A percentile compares a stretch with the other conserved stretches of the same genome.
Evolutionary conservation across 1,140 invertebrate species (phyloP).

Genomic region (Acromyrmex echinatior): DNA sequence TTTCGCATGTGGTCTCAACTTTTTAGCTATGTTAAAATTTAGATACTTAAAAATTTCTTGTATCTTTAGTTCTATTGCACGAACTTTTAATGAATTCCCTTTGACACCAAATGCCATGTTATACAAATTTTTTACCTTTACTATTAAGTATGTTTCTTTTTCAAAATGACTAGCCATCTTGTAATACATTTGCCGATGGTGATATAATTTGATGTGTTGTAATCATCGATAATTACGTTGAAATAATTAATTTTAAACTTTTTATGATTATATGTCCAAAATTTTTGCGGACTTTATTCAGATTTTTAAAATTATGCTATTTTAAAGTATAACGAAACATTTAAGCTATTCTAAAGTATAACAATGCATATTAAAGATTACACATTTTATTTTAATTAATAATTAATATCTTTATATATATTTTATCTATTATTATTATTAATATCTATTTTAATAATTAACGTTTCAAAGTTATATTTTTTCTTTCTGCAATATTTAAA

Average conservation of each 20-base stretch:
- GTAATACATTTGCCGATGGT: not conserved
- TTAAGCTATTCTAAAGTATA: too few species aligned
- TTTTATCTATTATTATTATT: not conserved
- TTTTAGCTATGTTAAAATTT: not conserved
- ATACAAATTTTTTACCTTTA: not conserved
- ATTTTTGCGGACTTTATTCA: not conserved
- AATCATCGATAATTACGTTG: not conserved
- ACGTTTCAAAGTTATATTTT: not conserved
- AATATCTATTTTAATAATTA: conserved; percentile 3
- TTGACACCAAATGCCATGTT: not conserved
- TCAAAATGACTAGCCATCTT: not conserved
- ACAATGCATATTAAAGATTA: not conserved
- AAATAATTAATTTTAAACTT: not conserved
- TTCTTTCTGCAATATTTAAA: not conserved
- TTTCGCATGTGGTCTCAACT: not conserved
- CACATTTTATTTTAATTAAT: not conserved
- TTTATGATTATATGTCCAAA: not conserved
- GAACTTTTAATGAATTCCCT: not conserved
- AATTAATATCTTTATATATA: not conserved
- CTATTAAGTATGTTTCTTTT: not conserved
- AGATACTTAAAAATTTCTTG: not conserved
- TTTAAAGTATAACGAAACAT: too few species aligned
- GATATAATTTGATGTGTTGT: not conserved
- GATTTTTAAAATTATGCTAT: too few species aligned
- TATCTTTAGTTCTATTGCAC: not conserved